Percentiles rank a stretch among this genome's conserved stretches.
Evolutionary conservation across 2,888 invertebrate species (phyloP).

Genomic region (Vesta saturnalis): DNA sequence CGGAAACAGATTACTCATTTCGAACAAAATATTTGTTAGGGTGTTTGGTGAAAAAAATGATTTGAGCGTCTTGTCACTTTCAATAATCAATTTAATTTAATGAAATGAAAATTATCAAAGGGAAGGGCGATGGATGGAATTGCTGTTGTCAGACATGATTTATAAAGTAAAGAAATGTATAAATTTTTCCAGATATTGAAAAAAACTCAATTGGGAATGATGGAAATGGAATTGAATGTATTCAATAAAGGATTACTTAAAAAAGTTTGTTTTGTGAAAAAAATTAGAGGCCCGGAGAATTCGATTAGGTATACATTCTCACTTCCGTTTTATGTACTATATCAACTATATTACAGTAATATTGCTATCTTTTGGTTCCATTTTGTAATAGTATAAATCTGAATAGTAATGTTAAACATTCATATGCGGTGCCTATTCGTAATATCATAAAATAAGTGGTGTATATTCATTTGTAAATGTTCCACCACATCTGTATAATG

Average conservation of each 20-base stretch:
- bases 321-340: not conserved
- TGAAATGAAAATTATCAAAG: conserved; percentile 25
- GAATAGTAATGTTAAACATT: too few species aligned
- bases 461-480: not conserved
- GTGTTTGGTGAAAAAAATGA: conserved; percentile 1
- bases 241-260: conserved; percentile 45
- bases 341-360: too few species aligned
- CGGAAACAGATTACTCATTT: not conserved
- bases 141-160: conserved; percentile 34
- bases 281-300: conserved; percentile 37
- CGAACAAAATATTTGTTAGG: too few species aligned
- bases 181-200: conserved; percentile 39
- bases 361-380: too few species aligned
- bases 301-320: not conserved
- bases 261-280: conserved; percentile 39
- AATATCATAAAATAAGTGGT: too few species aligned
- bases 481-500: not conserved
- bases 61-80: conserved; percentile 10
- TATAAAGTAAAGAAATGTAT: conserved; percentile 38
- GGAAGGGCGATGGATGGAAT: conserved; percentile 27
- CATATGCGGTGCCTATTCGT: too few species aligned
- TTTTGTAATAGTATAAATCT: not conserved
- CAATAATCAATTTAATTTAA: conserved; percentile 20
- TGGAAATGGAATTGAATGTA: conserved; percentile 53
- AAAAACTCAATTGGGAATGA: conserved; percentile 47